A percentile compares a stretch with the other conserved stretches of the same genome.
These are phyloP conservation scores for Lasioglossum morio DNA, from an alignment of 2,888 invertebrate species.

Conservation along the genomic window DNA sequence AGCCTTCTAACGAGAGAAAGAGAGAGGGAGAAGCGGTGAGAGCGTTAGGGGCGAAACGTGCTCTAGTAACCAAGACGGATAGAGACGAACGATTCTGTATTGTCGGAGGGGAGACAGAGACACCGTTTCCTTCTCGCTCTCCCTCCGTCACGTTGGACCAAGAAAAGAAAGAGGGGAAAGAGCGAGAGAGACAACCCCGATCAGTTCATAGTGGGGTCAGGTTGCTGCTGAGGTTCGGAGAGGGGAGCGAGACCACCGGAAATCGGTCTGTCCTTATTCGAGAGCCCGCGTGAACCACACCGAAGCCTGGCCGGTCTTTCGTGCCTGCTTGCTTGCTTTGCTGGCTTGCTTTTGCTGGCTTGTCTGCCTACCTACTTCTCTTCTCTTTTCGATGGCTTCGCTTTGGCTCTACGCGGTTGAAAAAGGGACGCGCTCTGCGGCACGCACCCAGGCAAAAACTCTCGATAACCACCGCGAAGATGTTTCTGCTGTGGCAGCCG, in stretches of 20 bases:
- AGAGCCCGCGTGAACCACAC: slow-evolving; percentile 74
- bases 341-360: background rate
- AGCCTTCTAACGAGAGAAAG: slow-evolving; percentile 15
- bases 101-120: slow-evolving; percentile 22
- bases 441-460: slow-evolving; percentile 58
- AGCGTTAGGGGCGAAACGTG: slow-evolving; percentile 34
- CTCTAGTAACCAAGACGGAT: slow-evolving; percentile 49
- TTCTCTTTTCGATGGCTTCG: slow-evolving; percentile 66
- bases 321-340: slow-evolving; percentile 41
- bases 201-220: slow-evolving; percentile 60
- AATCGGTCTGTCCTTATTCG: slow-evolving; percentile 79
- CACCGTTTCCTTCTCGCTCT: slow-evolving; percentile 28
- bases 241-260: slow-evolving; percentile 72
- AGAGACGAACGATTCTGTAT: slow-evolving; percentile 43
- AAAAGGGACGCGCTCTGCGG: slow-evolving; percentile 14
- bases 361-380: slow-evolving; percentile 51
- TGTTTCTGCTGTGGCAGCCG: slow-evolving; percentile 21
- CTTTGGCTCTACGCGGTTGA: slow-evolving; percentile 49
- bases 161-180: slow-evolving; percentile 31
- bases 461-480: slow-evolving; percentile 41
- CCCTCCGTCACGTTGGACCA: slow-evolving; percentile 21
- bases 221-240: slow-evolving; percentile 51
- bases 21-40: background rate
- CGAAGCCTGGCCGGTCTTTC: slow-evolving; percentile 54
- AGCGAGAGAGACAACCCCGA: slow-evolving; percentile 41